Conservation (phyloP, 2,797 vertebrate genomes). For the Danio jaintianensis region DNA sequence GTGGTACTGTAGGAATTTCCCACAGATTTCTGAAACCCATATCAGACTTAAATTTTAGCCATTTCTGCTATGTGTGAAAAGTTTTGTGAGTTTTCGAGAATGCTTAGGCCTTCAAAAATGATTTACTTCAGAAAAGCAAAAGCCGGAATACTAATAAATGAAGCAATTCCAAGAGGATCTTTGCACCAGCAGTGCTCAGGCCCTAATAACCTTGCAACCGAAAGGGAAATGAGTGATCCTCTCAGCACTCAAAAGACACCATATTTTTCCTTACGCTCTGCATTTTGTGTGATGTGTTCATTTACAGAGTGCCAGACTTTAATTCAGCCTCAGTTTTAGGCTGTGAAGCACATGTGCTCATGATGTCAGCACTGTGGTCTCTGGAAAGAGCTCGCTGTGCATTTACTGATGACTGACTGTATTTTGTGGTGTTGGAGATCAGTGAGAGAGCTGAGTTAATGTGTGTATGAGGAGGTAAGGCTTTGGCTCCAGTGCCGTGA, state of each 20-base stretch:
- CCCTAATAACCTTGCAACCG: too few relatives aligned
- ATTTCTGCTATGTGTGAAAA: too few relatives aligned
- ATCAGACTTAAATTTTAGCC: too few relatives aligned
- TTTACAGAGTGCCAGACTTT: conserved; percentile 2
- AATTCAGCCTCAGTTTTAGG: conserved; percentile 23
- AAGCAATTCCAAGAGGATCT: too few relatives aligned
- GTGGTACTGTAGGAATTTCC: too few relatives aligned
- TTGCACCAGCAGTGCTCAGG: too few relatives aligned
- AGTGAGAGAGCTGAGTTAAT: conserved; percentile 16
- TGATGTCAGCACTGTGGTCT: conserved; percentile 49
- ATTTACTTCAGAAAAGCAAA: too few relatives aligned
- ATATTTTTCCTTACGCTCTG: neutral
- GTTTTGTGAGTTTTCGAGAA: too few relatives aligned
- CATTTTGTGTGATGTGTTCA: conserved; percentile 6
- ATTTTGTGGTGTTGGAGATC: conserved; percentile 27
- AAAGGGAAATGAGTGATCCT: conserved; percentile 30
- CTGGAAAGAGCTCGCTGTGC: conserved; percentile 24
- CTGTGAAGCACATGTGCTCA: conserved; percentile 46
- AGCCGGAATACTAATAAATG: neutral
- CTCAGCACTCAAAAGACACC: conserved; percentile 14
- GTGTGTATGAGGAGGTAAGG: conserved; percentile 28
- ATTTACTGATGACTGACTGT: conserved; percentile 42
- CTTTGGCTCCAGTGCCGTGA: conserved; percentile 13
- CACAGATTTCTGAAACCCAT: too few relatives aligned
- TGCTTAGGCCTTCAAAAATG: too few relatives aligned